Conservation (phyloP, 2,888 invertebrate species). For the Neoscelio sp. region DNA sequence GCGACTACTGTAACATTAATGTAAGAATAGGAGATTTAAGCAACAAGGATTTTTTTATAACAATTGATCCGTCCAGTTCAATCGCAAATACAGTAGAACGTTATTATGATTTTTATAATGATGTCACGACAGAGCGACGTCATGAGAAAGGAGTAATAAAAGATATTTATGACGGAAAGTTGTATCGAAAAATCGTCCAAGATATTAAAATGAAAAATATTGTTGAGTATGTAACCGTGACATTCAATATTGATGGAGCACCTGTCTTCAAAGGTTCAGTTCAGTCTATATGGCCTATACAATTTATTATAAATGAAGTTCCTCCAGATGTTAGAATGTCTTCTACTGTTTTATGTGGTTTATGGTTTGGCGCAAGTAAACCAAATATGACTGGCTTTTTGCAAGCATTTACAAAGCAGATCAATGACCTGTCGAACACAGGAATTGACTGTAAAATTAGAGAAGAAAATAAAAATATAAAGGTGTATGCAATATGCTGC, state of each 20-base stretch:
- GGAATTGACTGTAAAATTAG: slow-evolving; percentile 38
- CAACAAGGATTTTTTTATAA: slow-evolving; percentile 28
- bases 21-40: neutral
- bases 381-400: slow-evolving; percentile 60
- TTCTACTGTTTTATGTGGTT: slow-evolving; percentile 25
- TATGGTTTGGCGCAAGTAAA: slow-evolving; percentile 63
- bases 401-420: slow-evolving; percentile 31
- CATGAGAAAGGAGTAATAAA: slow-evolving; percentile 8
- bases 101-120: slow-evolving; percentile 21
- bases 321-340: slow-evolving; percentile 37
- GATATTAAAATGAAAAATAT: neutral
- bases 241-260: slow-evolving; percentile 64
- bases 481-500: slow-evolving; percentile 32
- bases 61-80: slow-evolving; percentile 25
- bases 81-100: slow-evolving; percentile 11
- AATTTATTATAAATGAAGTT: slow-evolving; percentile 58
- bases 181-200: slow-evolving; percentile 33
- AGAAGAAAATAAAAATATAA: slow-evolving; percentile 19
- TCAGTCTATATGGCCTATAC: slow-evolving; percentile 62
- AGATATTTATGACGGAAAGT: slow-evolving; percentile 48
- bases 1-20: slow-evolving; percentile 9
- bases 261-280: slow-evolving; percentile 53
- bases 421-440: slow-evolving; percentile 43
- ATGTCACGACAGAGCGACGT: slow-evolving; percentile 6
- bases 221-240: slow-evolving; percentile 38